These are phyloP conservation scores for Helobdella robusta DNA, from an alignment of 2,888 invertebrate species.

Conservation along the genomic window DNA sequence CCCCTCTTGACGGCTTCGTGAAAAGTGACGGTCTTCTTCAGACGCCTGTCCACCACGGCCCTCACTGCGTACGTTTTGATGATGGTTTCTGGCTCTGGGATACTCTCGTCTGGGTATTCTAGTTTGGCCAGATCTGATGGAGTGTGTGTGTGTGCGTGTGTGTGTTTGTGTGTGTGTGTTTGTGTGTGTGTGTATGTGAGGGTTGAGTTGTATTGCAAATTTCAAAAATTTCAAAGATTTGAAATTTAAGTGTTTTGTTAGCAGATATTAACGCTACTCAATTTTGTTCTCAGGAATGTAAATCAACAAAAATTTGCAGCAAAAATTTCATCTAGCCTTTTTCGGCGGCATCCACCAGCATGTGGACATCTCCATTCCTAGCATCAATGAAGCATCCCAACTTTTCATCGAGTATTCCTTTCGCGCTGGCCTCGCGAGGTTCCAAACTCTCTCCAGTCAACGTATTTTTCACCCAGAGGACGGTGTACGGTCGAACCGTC, in stretches of 20 bases:
- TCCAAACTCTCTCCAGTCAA: slow-evolving; percentile 26
- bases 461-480: slow-evolving; percentile 25
- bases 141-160: too few species aligned
- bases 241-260: background rate
- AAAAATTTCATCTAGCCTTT: slow-evolving; percentile 51
- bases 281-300: background rate
- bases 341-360: slow-evolving; percentile 73
- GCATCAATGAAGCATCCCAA: slow-evolving; percentile 57
- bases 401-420: slow-evolving; percentile 77
- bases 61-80: slow-evolving; percentile 46
- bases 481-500: slow-evolving; percentile 30
- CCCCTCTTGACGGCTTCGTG: slow-evolving; percentile 36
- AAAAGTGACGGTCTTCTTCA: slow-evolving; percentile 36
- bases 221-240: too few species aligned
- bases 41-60: slow-evolving; percentile 42
- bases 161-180: too few species aligned
- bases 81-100: slow-evolving; percentile 30
- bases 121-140: slow-evolving; percentile 54
- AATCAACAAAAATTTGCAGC: background rate
- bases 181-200: too few species aligned
- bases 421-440: slow-evolving; percentile 69
- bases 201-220: too few species aligned
- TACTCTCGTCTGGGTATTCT: slow-evolving; percentile 20
- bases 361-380: slow-evolving; percentile 60
- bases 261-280: background rate